A percentile compares a stretch with the other conserved stretches of the same genome.
These are phyloP conservation scores for Channa argus DNA, from an alignment of 2,113 vertebrate species.

Conservation along the genomic window DNA sequence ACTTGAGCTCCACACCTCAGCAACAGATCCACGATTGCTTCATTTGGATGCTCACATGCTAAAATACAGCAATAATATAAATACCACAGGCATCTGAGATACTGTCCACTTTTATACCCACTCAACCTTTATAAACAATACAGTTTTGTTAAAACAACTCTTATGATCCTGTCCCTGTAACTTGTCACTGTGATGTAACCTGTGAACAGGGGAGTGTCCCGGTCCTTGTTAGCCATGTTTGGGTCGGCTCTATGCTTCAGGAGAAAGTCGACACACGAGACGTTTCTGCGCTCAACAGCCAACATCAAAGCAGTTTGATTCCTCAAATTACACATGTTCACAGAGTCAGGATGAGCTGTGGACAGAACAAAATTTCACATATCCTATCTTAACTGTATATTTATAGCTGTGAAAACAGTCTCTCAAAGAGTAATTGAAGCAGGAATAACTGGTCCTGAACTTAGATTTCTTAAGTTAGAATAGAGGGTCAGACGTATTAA, in stretches of 20 bases:
- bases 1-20: constrained; percentile 84
- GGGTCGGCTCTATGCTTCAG: constrained; percentile 87
- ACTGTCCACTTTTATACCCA: too few relatives aligned
- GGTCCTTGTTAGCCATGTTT: constrained; percentile 84
- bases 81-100: too few relatives aligned
- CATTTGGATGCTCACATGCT: constrained; percentile 87
- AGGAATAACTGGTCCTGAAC: too few relatives aligned
- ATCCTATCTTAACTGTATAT: too few relatives aligned
- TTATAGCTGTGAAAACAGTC: too few relatives aligned
- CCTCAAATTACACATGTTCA: constrained; percentile 84
- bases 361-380: not conserved
- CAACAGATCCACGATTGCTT: constrained; percentile 81
- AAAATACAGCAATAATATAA: not conserved
- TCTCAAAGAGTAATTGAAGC: too few relatives aligned
- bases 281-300: constrained; percentile 78
- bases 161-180: too few relatives aligned
- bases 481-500: too few relatives aligned
- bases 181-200: constrained; percentile 71
- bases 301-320: constrained; percentile 88
- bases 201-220: constrained; percentile 88
- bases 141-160: too few relatives aligned
- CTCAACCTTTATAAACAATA: too few relatives aligned
- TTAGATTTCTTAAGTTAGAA: too few relatives aligned
- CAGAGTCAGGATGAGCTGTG: constrained; percentile 81
- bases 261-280: constrained; percentile 84